Base-by-base conservation (phyloP, 2,888 invertebrate genomes). In the Thumatha senex region DNA sequence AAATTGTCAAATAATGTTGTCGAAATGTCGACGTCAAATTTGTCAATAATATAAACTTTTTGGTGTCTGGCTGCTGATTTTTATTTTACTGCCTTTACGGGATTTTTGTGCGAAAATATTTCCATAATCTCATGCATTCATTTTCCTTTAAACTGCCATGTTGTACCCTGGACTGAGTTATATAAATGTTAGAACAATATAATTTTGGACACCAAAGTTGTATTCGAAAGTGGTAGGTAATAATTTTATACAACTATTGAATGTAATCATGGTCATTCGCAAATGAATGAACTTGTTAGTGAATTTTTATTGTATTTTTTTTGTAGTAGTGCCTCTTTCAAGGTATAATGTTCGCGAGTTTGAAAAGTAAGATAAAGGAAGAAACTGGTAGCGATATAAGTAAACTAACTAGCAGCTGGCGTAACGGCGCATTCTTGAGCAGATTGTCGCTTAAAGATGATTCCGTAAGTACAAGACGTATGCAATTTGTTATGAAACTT, bases 361-460 rank as follows among this genome's bases (percentile, higher is more conserved):
- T 97, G 62, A 97, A 97, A 86, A 97, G 96, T 86, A 97, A 97
- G 92, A 97, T 97, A 70, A 95, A 96, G 70, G 96, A 97, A 82
- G 97, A 97, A 92, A 96, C 96, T 60, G 97, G 97, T 44, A 96
- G 94, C 79, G 96, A 97, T 82, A 92, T 96, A 41, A 92, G 93
- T 63, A 91, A 85, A 74, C 60, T 91, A 58, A 90, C 91, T 0
- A 91, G 82, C 64, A 90, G 82, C 66, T 91, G 91, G 91, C 82
- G 91, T 31, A 90, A 73, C 64, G 92, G 92, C 52, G 87, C 89
- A 8, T 93, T 80, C 82, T 84, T 80, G 73, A 93, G 77, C 72
- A 89, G 77, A 89, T 92, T 88, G 78, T 86, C 85, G 64, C 89
- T 76, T 71, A 92, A 80, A 80, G 91, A 91, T 79, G 90, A 90